Conservation (phyloP, 2,797 vertebrate species). For the Etheostoma perlongum region DNA sequence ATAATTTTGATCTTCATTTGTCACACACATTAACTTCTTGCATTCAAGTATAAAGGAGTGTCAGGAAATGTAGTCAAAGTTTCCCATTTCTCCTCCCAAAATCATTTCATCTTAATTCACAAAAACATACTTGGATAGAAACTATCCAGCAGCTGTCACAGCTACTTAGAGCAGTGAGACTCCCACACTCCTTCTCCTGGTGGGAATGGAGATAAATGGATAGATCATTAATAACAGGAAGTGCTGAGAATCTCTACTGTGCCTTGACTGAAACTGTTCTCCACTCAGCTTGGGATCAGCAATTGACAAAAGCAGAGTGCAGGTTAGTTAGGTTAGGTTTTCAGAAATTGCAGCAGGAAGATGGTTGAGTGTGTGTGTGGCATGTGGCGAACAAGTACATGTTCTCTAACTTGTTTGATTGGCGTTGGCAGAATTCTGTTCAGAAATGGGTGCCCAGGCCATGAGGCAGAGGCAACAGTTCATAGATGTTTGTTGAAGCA, state of each 20-base stretch:
- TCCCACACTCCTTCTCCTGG: background rate
- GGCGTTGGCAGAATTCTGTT: slow-evolving; percentile 2
- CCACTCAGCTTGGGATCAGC: slow-evolving; percentile 11
- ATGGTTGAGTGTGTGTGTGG: slow-evolving; percentile 13
- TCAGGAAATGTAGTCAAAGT: background rate
- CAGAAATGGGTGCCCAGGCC: slow-evolving; percentile 16
- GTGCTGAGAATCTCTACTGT: slow-evolving; percentile 25
- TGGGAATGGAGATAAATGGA: slow-evolving; percentile 33
- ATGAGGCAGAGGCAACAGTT: slow-evolving; percentile 3
- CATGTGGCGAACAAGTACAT: slow-evolving; percentile 20
- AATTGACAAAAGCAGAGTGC: slow-evolving; percentile 15
- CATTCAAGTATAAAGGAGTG: background rate
- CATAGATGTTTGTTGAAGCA: slow-evolving; percentile 9
- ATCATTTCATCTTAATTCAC: slow-evolving; percentile 39
- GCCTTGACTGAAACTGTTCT: slow-evolving; percentile 26
- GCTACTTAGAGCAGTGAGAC: slow-evolving; percentile 16
- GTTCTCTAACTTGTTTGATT: slow-evolving; percentile 13
- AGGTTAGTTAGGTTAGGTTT: slow-evolving; percentile 9
- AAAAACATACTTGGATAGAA: slow-evolving; percentile 30
- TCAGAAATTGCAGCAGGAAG: slow-evolving; percentile 28
- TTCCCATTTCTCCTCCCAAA: slow-evolving; percentile 33
- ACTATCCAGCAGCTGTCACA: background rate
- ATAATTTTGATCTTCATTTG: slow-evolving; percentile 1
- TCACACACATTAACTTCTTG: background rate
- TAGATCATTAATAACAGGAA: slow-evolving; percentile 52